These are phyloP conservation scores for Zaprionus obscuricornis DNA, from an alignment of 2,888 invertebrate genomes.

Conservation along the genomic window DNA sequence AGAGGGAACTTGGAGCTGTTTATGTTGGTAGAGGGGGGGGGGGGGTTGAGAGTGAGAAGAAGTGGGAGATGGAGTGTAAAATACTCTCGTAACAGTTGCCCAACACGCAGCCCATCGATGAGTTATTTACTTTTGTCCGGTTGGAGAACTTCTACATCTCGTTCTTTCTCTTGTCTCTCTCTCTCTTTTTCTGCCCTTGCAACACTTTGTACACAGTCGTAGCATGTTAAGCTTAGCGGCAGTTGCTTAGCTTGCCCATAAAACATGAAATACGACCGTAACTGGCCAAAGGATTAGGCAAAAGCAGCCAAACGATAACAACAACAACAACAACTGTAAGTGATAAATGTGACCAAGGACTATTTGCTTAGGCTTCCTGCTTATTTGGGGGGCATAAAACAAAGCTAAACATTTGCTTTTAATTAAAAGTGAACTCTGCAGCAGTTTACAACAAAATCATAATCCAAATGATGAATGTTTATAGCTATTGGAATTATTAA, in stretches of 20 bases:
- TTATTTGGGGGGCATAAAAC: constrained; percentile 67
- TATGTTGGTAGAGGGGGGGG: neutral
- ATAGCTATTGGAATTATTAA: too few species aligned
- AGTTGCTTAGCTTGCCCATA: constrained; percentile 73
- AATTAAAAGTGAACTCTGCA: constrained; percentile 63
- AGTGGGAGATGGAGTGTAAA: constrained; percentile 55
- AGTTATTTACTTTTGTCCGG: constrained; percentile 61
- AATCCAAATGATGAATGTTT: too few species aligned
- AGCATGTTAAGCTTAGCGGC: constrained; percentile 65
- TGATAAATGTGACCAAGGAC: constrained; percentile 69
- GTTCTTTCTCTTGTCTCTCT: neutral
- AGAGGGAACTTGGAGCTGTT: too few species aligned
- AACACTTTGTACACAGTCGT: constrained; percentile 23
- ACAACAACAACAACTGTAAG: too few species aligned
- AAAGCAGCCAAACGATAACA: too few species aligned
- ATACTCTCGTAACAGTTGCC: constrained; percentile 74
- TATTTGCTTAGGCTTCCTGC: constrained; percentile 72
- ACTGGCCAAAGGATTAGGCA: constrained; percentile 76
- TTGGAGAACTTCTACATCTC: constrained; percentile 5
- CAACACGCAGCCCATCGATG: constrained; percentile 75
- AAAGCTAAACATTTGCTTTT: constrained; percentile 74
- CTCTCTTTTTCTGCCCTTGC: neutral
- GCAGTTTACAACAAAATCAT: constrained; percentile 32
- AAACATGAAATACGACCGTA: constrained; percentile 78
- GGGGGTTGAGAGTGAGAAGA: neutral